A percentile compares a stretch with the other conserved stretches of the same genome.
These are phyloP conservation scores for Sinhomidia bicolor DNA, from an alignment of 2,888 invertebrate genomes.

Conservation along the genomic window DNA sequence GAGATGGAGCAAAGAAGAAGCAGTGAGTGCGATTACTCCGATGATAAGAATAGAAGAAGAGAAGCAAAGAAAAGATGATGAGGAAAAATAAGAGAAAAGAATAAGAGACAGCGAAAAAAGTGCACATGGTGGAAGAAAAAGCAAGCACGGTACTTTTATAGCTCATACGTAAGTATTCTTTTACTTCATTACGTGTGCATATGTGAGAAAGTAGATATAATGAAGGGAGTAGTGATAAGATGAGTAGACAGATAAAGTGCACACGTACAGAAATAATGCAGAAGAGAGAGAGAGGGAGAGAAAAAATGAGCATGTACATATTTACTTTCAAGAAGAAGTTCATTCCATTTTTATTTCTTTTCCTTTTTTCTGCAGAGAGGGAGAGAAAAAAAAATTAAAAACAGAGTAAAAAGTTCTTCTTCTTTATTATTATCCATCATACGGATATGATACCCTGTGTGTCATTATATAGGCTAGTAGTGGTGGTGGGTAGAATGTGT, in stretches of 20 bases:
- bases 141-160: too few species aligned
- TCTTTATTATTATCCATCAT: not conserved
- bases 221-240: not conserved
- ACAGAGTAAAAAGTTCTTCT: too few species aligned
- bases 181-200: not conserved
- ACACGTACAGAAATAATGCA: slow-evolving; percentile 8
- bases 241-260: not conserved
- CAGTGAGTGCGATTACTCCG: not conserved
- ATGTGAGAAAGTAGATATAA: too few species aligned
- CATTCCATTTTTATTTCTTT: not conserved
- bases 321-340: not conserved
- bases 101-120: too few species aligned
- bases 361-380: not conserved
- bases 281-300: too few species aligned
- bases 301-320: not conserved
- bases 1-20: not conserved
- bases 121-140: too few species aligned
- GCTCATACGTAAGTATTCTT: too few species aligned
- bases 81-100: not conserved
- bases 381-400: too few species aligned
- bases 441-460: not conserved
- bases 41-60: not conserved
- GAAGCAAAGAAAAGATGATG: not conserved
- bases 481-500: too few species aligned
- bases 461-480: slow-evolving; percentile 5